Conservation (phyloP, 2,888 invertebrate species). For the Cerceris ruficornis region DNA sequence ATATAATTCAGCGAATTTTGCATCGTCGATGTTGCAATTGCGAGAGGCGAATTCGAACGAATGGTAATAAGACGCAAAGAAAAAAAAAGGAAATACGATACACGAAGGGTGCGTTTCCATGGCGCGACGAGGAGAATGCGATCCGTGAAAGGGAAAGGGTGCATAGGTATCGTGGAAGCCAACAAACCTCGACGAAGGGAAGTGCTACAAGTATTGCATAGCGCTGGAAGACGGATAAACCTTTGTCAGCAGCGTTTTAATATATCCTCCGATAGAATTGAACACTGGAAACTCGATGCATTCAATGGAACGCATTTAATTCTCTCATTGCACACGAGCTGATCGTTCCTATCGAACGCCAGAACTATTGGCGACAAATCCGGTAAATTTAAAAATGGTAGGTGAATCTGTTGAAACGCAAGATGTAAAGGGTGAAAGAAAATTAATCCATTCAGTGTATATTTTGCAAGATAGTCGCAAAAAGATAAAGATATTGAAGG, state of each 20-base stretch:
- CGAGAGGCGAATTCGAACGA: not conserved
- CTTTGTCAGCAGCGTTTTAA: not conserved
- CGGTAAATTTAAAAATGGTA: too few relatives aligned
- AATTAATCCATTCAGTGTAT: too few relatives aligned
- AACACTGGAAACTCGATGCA: not conserved
- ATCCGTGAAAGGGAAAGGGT: conserved; percentile 5
- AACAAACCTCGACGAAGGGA: conserved; percentile 18
- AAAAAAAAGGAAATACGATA: not conserved
- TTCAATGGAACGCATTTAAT: not conserved
- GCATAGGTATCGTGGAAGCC: conserved; percentile 29
- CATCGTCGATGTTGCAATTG: too few relatives aligned
- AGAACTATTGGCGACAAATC: too few relatives aligned
- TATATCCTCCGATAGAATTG: not conserved
- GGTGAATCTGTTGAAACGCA: too few relatives aligned
- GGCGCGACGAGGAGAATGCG: not conserved
- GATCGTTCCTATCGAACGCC: too few relatives aligned
- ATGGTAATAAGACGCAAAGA: not conserved
- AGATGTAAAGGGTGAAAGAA: too few relatives aligned
- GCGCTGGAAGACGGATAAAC: conserved; percentile 27
- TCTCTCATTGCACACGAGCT: too few relatives aligned
- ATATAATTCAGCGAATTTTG: too few relatives aligned
- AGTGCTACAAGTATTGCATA: conserved; percentile 46
- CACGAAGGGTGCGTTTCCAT: not conserved
- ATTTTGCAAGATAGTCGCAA: too few relatives aligned
- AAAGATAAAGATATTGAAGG: too few relatives aligned